Conservation (phyloP, 1,140 invertebrate genomes). For the Trachymyrmex cornetzi region DNA sequence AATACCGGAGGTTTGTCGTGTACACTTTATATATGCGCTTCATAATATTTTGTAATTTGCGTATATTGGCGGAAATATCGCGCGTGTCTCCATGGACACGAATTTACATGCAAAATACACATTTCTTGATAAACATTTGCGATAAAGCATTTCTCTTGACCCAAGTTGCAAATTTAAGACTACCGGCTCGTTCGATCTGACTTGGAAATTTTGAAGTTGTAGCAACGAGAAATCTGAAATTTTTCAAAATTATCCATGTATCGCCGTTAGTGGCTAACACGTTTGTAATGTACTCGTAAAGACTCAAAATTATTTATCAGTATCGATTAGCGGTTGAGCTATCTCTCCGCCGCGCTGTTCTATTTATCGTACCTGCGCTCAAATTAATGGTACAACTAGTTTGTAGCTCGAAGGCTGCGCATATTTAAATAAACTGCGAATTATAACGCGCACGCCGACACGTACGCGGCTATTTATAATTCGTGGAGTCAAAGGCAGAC, state of each 20-base stretch:
- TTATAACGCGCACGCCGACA: slow-evolving; percentile 24
- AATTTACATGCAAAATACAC: not conserved
- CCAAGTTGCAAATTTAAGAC: not conserved
- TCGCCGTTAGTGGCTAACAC: not conserved
- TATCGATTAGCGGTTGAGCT: slow-evolving; percentile 29
- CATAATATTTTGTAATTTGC: slow-evolving; percentile 12
- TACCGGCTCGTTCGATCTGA: not conserved
- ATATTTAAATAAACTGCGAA: slow-evolving; percentile 60
- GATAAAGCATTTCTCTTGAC: slow-evolving; percentile 12
- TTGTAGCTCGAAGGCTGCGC: slow-evolving; percentile 36
- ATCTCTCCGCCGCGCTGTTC: slow-evolving; percentile 24
- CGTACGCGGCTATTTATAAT: slow-evolving; percentile 42
- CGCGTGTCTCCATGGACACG: not conserved
- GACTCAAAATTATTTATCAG: slow-evolving; percentile 48
- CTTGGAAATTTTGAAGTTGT: not conserved
- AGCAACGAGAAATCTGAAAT: not conserved
- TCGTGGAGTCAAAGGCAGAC: slow-evolving; percentile 44
- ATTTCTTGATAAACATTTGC: not conserved
- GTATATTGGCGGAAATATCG: not conserved
- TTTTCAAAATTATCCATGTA: slow-evolving; percentile 19
- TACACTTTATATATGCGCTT: no score
- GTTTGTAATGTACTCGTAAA: slow-evolving; percentile 26
- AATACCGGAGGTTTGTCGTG: no score
- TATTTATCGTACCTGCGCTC: slow-evolving; percentile 39
- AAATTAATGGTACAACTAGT: slow-evolving; percentile 54